phyloP scores from a whole-genome alignment of 2,888 invertebrate genomes.

The Sphinx pinastri region DNA sequence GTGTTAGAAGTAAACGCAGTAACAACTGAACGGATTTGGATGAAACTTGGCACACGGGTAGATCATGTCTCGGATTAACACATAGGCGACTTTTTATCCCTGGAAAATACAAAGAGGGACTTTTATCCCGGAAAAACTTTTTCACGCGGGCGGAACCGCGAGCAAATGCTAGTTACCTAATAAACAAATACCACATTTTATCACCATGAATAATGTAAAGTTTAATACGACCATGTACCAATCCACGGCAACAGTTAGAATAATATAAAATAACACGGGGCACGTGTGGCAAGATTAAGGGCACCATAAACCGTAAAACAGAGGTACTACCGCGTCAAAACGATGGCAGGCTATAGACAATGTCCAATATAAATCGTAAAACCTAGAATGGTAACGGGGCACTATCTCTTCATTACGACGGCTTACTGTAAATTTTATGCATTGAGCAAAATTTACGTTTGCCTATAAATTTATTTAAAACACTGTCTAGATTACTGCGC shows the following conservation, averaged over 20 bases:
- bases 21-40: no score
- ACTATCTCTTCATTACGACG: slow-evolving; percentile 51
- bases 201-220: slow-evolving; percentile 5
- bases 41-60: no score
- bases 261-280: not conserved
- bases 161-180: not conserved
- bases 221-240: not conserved
- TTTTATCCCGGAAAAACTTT: no score
- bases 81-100: no score
- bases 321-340: slow-evolving; percentile 2
- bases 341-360: slow-evolving; percentile 24
- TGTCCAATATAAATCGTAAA: slow-evolving; percentile 48
- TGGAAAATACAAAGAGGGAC: no score
- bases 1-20: no score
- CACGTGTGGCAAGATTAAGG: slow-evolving; percentile 4
- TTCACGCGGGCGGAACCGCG: no score
- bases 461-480: slow-evolving; percentile 47
- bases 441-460: slow-evolving; percentile 50
- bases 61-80: no score
- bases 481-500: slow-evolving; percentile 44
- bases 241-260: not conserved
- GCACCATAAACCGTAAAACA: slow-evolving; percentile 9
- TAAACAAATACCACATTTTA: not conserved
- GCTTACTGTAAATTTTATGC: slow-evolving; percentile 50
- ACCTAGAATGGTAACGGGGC: slow-evolving; percentile 50